Conservation (phyloP, 2,113 vertebrate genomes). For the Clarias batrachus region DNA sequence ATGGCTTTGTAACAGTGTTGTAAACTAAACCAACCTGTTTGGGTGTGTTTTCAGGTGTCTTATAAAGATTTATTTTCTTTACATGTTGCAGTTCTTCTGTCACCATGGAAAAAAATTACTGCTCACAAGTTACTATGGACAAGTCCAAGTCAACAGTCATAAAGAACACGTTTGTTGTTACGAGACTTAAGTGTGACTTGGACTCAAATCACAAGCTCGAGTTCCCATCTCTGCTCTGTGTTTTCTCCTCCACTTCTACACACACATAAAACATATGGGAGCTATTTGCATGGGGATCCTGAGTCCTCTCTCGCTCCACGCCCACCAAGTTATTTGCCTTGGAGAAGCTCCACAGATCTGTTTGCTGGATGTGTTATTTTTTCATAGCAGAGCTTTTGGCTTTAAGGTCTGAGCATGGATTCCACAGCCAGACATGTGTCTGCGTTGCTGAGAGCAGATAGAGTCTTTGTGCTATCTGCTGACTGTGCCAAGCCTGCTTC, state of each 20-base stretch:
- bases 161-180: too few relatives aligned
- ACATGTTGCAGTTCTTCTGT: too few relatives aligned
- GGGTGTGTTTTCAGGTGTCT: too few relatives aligned
- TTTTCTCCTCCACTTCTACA: not conserved
- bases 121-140: too few relatives aligned
- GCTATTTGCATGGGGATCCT: conserved; percentile 39
- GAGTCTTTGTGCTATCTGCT: not conserved
- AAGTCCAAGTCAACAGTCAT: too few relatives aligned
- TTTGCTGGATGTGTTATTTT: conserved; percentile 25
- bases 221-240: not conserved
- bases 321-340: conserved; percentile 38
- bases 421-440: conserved; percentile 18
- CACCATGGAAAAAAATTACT: too few relatives aligned
- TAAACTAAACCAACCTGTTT: too few relatives aligned
- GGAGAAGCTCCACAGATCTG: conserved; percentile 39
- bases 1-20: too few relatives aligned
- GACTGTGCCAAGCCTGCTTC: conserved; percentile 10
- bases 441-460: not conserved
- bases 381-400: conserved; percentile 37
- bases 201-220: too few relatives aligned
- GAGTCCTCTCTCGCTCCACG: conserved; percentile 5
- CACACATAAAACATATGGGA: conserved; percentile 46
- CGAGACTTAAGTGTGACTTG: too few relatives aligned
- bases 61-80: too few relatives aligned
- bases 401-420: conserved; percentile 26